Base-by-base conservation (phyloP, 2,797 vertebrate genomes). In the Anguilla marmorata region DNA sequence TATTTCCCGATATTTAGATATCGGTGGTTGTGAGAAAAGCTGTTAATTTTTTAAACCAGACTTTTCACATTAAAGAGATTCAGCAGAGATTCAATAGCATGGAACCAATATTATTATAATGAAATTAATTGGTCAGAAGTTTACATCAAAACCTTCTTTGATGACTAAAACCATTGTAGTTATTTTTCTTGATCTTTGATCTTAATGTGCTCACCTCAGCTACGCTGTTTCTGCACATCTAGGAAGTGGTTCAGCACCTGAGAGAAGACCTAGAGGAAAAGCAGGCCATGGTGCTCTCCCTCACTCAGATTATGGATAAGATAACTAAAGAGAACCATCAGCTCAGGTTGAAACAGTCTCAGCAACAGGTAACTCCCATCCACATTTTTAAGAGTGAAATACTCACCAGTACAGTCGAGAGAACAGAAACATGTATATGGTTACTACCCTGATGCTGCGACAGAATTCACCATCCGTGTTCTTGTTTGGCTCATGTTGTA, bases 271-370 rank as follows among this genome's bases (percentile, higher is more conserved):
- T 94, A 33, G 91, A 94, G 80, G 93, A 92, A 82, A 92, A 94
- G 37, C 85, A 84, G 86, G 92, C 92, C 90, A 86, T 92, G 86
- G 87, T 92, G 82, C 89, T 88, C 74, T 89, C 90, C 58, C 93
- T 96, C n/a, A 91, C 93, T 83, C 92, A 91, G 2, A 88, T 92
- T 66, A 93, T 96, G 87, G 91, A 94, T 84, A 93, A 93, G 74
- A 92, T 96, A 14, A 93, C 90, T 85, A 92, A 92, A 86, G 94
- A 96, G 88, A 96, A 97, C 90, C 90, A 93, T 76, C 90, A 95
- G 84, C 95, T 96, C 85, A 91, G 85, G 87, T 27, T 85, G 83
- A 93, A 92, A 90, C 94, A 93, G 88, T 88, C 69, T 0, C 89
- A 93, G 56, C 89, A 94, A 86, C 93, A 96, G 96, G 96, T 97